Conservation (phyloP, 1,140 invertebrate genomes). For the Phymastichus coffea region DNA sequence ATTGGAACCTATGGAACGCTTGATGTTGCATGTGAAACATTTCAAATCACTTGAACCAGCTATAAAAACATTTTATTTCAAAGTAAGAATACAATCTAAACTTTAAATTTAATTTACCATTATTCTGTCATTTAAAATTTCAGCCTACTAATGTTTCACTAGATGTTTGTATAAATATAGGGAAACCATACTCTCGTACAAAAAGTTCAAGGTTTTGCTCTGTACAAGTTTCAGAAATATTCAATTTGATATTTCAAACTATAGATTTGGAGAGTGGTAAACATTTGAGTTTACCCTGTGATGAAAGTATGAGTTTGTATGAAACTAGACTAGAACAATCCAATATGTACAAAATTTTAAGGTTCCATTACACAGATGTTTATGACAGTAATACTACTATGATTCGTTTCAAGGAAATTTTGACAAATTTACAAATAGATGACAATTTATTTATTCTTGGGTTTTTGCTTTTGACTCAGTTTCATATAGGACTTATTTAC, state of each 20-base stretch:
- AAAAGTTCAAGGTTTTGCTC: slow-evolving; percentile 49
- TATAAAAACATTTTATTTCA: slow-evolving; percentile 6
- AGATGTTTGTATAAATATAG: slow-evolving; percentile 27
- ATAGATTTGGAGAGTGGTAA: slow-evolving; percentile 22
- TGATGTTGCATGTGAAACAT: slow-evolving; percentile 25
- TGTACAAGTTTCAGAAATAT: slow-evolving; percentile 30
- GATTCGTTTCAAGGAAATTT: slow-evolving; percentile 29
- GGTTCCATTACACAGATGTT: slow-evolving; percentile 38
- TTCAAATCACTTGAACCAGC: neutral
- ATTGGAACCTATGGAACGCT: slow-evolving; percentile 26
- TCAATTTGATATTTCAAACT: slow-evolving; percentile 35
- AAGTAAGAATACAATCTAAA: slow-evolving; percentile 37
- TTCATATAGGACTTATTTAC: slow-evolving; percentile 50
- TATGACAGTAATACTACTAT: slow-evolving; percentile 36
- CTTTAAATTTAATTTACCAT: too few species aligned
- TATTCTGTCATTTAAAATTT: too few species aligned
- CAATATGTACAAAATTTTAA: slow-evolving; percentile 30
- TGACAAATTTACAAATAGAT: slow-evolving; percentile 32
- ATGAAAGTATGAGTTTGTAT: slow-evolving; percentile 27
- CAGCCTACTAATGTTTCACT: too few species aligned
- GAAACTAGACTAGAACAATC: slow-evolving; percentile 20
- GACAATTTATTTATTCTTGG: slow-evolving; percentile 45
- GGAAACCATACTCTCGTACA: slow-evolving; percentile 42
- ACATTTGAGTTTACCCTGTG: slow-evolving; percentile 29
- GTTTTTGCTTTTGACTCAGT: slow-evolving; percentile 49